Evolutionary conservation across 2,888 invertebrate genomes (phyloP).

Genomic region (Melangyna quadrimaculata): DNA sequence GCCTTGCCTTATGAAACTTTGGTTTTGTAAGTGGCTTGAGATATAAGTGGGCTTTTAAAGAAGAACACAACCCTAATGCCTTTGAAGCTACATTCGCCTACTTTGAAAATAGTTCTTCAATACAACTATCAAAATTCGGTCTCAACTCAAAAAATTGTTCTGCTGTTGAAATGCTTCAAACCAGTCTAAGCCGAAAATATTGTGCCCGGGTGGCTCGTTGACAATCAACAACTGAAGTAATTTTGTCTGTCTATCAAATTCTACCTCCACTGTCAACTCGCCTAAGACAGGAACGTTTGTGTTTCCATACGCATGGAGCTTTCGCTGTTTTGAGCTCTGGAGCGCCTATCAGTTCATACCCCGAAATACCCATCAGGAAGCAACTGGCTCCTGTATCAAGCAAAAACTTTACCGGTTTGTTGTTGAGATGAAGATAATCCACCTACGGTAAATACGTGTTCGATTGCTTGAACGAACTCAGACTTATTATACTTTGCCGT

Average conservation of each 20-base stretch:
- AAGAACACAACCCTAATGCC: too few species aligned
- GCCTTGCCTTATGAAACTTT: too few species aligned
- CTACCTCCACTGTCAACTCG: background rate
- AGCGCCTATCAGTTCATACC: background rate
- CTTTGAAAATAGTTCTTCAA: too few species aligned
- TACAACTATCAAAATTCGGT: too few species aligned
- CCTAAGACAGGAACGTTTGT: background rate
- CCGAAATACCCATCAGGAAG: background rate
- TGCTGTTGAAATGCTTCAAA: background rate
- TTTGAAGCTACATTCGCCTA: too few species aligned
- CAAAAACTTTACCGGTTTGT: background rate
- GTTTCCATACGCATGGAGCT: background rate
- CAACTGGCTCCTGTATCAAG: constrained; percentile 20
- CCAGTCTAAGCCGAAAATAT: constrained; percentile 19
- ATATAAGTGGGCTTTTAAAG: too few species aligned
- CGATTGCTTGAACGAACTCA: background rate
- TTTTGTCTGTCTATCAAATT: background rate
- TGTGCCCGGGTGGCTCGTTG: background rate
- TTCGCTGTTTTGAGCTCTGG: background rate
- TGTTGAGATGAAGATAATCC: background rate
- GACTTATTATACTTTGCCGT: background rate
- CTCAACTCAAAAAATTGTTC: too few species aligned
- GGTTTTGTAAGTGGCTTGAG: too few species aligned
- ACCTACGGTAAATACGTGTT: background rate
- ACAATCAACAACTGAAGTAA: background rate